Conservation (phyloP, 2,888 invertebrate species). For the Diarsia mendica region DNA sequence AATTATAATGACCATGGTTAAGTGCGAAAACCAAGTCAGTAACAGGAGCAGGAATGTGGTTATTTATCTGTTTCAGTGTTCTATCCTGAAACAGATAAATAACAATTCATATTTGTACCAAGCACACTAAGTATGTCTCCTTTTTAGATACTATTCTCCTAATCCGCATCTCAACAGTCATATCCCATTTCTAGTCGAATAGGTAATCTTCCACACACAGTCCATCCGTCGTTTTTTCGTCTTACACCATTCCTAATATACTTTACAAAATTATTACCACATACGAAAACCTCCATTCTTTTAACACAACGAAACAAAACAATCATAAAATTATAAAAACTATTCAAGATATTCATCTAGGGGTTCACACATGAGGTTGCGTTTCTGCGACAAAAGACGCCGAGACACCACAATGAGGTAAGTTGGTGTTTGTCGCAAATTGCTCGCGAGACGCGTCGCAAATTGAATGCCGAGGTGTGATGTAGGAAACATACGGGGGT, state of each 20-base stretch:
- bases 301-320: constrained; percentile 9
- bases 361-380: constrained; percentile 68
- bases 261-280: not conserved
- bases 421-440: constrained; percentile 82
- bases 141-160: not conserved
- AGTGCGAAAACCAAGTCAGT: no score
- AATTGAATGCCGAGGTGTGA: constrained; percentile 86
- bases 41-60: no score
- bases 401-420: constrained; percentile 75
- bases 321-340: constrained; percentile 20
- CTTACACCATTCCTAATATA: not conserved
- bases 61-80: no score
- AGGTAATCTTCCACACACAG: not conserved
- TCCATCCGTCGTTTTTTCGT: not conserved
- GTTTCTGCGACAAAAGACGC: constrained; percentile 70
- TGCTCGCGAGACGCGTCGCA: constrained; percentile 82
- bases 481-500: constrained; percentile 72
- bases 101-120: not conserved
- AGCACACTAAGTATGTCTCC: not conserved
- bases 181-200: no score
- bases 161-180: no score
- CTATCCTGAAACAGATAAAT: no score
- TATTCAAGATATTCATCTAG: constrained; percentile 60
- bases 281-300: not conserved
- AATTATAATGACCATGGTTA: no score